Conservation (phyloP, 1,140 invertebrate genomes). For the Pseudomyrmex flavicornis region DNA sequence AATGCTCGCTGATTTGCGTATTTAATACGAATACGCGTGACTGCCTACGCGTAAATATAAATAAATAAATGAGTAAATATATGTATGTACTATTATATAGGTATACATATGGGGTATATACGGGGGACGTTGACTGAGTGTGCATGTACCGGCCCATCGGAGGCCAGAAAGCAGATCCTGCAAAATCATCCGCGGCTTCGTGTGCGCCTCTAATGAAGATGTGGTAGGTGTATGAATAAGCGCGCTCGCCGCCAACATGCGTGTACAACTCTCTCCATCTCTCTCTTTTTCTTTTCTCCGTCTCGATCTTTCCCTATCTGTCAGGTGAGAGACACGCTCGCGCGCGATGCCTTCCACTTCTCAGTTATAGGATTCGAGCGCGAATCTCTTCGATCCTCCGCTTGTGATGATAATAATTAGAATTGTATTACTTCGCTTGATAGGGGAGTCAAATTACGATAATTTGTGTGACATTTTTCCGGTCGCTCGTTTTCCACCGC, state of each 20-base stretch:
- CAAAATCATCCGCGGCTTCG: constrained; percentile 67
- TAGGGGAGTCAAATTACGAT: background rate
- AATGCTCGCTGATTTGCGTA: background rate
- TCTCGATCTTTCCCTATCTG: constrained; percentile 23
- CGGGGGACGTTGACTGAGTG: constrained; percentile 24
- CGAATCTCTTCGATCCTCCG: constrained; percentile 30
- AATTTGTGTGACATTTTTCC: background rate
- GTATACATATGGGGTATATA: constrained; percentile 30
- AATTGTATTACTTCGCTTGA: constrained; percentile 17
- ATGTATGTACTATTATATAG: constrained; percentile 15
- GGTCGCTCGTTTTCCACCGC: too few relatives aligned
- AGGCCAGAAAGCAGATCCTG: constrained; percentile 64
- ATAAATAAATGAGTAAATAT: too few relatives aligned
- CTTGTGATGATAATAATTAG: constrained; percentile 14
- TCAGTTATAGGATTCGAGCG: constrained; percentile 21
- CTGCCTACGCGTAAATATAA: too few relatives aligned
- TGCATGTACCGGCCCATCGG: constrained; percentile 47
- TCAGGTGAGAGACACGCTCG: constrained; percentile 46
- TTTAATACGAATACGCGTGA: background rate
- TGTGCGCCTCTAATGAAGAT: constrained; percentile 68
- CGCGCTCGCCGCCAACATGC: constrained; percentile 52
- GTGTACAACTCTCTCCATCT: constrained; percentile 30
- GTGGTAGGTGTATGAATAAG: constrained; percentile 69
- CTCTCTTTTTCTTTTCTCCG: background rate
- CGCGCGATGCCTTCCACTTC: constrained; percentile 27